Percentiles rank a stretch among this genome's conserved stretches.
phyloP scores from a whole-genome alignment of 2,888 invertebrate genomes.

The Anticlea derivata region DNA sequence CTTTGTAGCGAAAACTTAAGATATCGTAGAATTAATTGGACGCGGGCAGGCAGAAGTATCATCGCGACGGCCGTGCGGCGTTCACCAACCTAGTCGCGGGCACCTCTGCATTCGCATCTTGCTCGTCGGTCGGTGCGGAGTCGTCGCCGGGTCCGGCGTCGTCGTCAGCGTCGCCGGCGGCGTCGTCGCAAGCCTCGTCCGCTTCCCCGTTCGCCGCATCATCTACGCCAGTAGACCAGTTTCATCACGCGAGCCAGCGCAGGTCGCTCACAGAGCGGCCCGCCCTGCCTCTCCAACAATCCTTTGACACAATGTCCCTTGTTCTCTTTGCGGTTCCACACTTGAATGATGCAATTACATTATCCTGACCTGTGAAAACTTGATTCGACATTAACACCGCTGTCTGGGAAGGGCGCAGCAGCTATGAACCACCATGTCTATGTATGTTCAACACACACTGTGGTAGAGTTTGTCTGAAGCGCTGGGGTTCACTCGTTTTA shows the following conservation, averaged over 20 bases:
- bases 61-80: constrained; percentile 71
- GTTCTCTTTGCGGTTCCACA: constrained; percentile 49
- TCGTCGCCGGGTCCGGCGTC: constrained; percentile 53
- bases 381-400: constrained; percentile 80
- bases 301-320: constrained; percentile 35
- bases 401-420: constrained; percentile 61
- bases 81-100: constrained; percentile 81
- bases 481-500: constrained; percentile 39
- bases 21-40: constrained; percentile 59
- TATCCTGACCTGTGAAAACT: constrained; percentile 80
- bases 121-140: constrained; percentile 58
- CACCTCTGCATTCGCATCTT: constrained; percentile 71
- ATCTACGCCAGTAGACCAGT: constrained; percentile 72
- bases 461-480: constrained; percentile 34
- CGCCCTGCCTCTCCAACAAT: constrained; percentile 60
- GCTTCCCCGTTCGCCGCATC: constrained; percentile 63
- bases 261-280: constrained; percentile 75
- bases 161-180: constrained; percentile 52
- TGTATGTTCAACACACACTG: constrained; percentile 53
- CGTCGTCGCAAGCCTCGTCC: constrained; percentile 55
- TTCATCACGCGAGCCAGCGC: constrained; percentile 65
- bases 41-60: constrained; percentile 53
- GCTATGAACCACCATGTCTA: constrained; percentile 55
- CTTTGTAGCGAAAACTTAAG: constrained; percentile 77
- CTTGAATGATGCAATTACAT: constrained; percentile 55